These are phyloP conservation scores for Hypotaenidia philippensis DNA, from an alignment of 2,797 vertebrate genomes.

Conservation along the genomic window DNA sequence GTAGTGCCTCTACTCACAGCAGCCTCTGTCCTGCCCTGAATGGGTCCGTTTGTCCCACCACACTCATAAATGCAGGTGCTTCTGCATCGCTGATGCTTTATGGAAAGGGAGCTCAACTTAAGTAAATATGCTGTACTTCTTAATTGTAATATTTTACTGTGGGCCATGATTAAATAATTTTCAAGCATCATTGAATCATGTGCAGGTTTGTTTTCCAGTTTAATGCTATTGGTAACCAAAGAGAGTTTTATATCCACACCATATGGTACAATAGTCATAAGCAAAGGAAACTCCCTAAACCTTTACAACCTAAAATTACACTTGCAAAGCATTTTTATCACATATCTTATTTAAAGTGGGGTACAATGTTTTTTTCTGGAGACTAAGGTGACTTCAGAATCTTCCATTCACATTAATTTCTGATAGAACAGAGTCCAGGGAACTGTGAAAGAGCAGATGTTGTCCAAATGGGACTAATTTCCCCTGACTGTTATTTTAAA, in stretches of 20 bases:
- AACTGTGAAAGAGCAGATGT: neutral
- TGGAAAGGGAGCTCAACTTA: neutral
- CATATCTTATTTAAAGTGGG: constrained; percentile 24
- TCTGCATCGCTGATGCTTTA: constrained; percentile 5
- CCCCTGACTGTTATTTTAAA: neutral
- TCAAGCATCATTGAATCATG: neutral
- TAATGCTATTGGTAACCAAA: constrained; percentile 29
- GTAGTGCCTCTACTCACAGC: neutral
- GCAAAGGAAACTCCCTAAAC: neutral
- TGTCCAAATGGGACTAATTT: constrained; percentile 41
- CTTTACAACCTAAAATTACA: neutral
- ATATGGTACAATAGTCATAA: constrained; percentile 5
- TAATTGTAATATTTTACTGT: constrained; percentile 45
- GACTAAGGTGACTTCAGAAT: constrained; percentile 11
- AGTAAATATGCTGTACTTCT: constrained; percentile 9
- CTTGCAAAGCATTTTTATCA: constrained; percentile 27
- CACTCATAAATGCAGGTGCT: neutral
- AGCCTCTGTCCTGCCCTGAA: neutral
- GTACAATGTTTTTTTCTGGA: neutral
- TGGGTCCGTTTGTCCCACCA: neutral
- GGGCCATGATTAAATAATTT: constrained; percentile 12
- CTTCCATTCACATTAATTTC: neutral
- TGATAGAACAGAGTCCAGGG: neutral
- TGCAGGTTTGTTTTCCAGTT: constrained; percentile 28
- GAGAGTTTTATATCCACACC: constrained; percentile 58